Evolutionary conservation across 1,140 invertebrate species (phyloP).

Genomic region (Diuraphis noxia): DNA sequence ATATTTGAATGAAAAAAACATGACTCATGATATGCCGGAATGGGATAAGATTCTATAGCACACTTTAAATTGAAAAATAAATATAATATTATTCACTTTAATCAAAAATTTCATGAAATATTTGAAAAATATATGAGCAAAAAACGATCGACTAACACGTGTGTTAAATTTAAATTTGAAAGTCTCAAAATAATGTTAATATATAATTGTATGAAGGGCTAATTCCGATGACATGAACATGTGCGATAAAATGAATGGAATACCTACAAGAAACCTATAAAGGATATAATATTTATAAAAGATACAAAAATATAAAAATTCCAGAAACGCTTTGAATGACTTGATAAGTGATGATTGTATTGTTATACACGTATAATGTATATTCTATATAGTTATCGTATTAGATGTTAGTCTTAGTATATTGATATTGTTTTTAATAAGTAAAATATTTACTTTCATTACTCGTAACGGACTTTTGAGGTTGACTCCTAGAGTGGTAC

Average conservation of each 20-base stretch:
- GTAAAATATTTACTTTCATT: constrained; percentile 41
- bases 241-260: background rate
- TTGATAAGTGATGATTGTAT: too few species aligned
- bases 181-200: background rate
- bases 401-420: background rate
- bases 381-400: background rate
- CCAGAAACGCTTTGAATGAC: background rate
- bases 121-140: background rate
- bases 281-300: too few species aligned
- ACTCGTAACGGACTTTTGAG: background rate
- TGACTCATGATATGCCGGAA: background rate
- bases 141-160: too few species aligned
- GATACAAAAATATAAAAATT: background rate
- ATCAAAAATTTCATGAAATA: background rate
- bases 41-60: background rate
- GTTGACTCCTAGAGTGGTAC: constrained; percentile 21
- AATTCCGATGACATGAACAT: background rate
- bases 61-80: background rate
- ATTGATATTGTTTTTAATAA: background rate
- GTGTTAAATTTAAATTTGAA: too few species aligned
- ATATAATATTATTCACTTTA: background rate
- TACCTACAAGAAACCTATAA: background rate
- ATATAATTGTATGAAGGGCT: background rate
- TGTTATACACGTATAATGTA: too few species aligned
- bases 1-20: background rate